These are phyloP conservation scores for Phrynocephalus versicolor DNA, from an alignment of 2,113 vertebrate genomes.

Conservation along the genomic window DNA sequence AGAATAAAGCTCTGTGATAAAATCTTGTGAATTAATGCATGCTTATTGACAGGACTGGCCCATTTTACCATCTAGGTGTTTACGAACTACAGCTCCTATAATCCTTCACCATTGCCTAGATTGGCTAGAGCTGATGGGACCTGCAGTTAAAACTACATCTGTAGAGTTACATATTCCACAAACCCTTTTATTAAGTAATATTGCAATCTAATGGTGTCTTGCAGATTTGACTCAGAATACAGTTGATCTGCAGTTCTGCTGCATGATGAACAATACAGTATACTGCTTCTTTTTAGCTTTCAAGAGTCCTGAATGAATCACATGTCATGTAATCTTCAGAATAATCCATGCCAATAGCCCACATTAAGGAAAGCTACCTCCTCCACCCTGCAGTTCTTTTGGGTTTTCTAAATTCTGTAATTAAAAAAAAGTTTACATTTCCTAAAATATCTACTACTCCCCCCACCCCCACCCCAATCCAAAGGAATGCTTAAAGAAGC, in stretches of 20 bases:
- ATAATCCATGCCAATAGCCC: background rate
- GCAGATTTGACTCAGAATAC: background rate
- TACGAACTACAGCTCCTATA: background rate
- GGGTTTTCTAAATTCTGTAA: background rate
- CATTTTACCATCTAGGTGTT: background rate
- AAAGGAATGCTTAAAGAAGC: background rate
- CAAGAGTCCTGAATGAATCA: background rate
- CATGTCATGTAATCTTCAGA: background rate
- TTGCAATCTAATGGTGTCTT: background rate
- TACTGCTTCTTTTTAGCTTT: background rate
- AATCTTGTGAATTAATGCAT: background rate
- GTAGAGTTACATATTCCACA: too few species aligned
- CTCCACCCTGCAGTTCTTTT: background rate
- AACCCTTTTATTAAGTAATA: too few species aligned
- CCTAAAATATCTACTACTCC: background rate
- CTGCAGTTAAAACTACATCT: background rate
- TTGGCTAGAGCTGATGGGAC: background rate
- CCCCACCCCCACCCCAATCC: background rate
- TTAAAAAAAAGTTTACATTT: background rate
- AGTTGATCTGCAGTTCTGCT: background rate
- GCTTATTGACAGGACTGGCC: accelerated
- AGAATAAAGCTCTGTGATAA: background rate
- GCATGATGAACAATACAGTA: background rate
- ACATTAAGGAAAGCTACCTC: background rate
- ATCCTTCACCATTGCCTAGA: background rate